These are phyloP conservation scores for Terrapene triunguis DNA, from an alignment of 2,113 vertebrate genomes.

Conservation along the genomic window DNA sequence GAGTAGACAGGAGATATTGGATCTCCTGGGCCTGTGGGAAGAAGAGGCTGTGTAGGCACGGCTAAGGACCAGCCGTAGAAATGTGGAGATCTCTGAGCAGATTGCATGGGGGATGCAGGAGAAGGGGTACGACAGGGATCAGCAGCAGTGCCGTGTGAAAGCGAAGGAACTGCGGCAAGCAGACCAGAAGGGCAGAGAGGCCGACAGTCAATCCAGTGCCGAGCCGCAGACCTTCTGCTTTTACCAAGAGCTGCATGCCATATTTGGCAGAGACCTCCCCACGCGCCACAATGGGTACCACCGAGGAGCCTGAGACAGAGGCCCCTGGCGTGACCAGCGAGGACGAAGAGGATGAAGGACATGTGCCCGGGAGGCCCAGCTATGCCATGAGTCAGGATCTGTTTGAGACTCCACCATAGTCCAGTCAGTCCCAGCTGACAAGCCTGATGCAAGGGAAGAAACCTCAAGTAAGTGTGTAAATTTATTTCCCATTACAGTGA, in stretches of 20 bases:
- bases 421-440: neutral
- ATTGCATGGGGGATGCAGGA: neutral
- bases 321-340: neutral
- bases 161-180: neutral
- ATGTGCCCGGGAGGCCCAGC: neutral
- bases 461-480: neutral
- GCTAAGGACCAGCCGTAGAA: neutral
- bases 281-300: neutral
- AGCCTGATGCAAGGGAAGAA: neutral
- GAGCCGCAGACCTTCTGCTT: neutral
- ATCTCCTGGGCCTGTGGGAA: neutral
- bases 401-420: neutral
- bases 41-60: neutral
- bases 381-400: neutral
- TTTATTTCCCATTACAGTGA: neutral
- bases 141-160: neutral
- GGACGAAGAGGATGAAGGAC: neutral
- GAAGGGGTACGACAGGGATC: neutral
- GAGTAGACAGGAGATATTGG: neutral
- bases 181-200: neutral
- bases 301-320: neutral
- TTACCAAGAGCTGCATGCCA: neutral
- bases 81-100: neutral
- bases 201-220: neutral
- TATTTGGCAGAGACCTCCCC: neutral